Base-by-base conservation (phyloP, 1,140 invertebrate genomes). In the Danaus melanippus region DNA sequence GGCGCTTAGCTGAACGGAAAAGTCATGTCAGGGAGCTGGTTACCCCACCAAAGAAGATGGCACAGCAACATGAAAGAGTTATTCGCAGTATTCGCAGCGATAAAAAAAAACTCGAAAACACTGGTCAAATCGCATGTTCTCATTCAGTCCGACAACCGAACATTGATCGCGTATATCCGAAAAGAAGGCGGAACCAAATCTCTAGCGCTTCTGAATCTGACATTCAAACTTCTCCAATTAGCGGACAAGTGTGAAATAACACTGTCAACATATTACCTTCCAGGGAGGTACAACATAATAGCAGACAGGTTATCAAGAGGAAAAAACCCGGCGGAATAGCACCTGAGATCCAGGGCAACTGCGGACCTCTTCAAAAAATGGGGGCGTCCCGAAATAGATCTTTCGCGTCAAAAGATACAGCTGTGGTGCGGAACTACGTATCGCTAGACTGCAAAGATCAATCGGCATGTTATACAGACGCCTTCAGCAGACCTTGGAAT, bases 61-160 rank as follows among this genome's bases (percentile, higher is more conserved):
- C n/a, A n/a, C n/a, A n/a, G n/a, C n/a, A n/a, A 82, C 58, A 50
- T 41, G 40, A 79, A 75, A 56, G 73, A 79, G 49, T n/a, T 82
- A 32, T 78, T 54, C 46, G 65, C 74, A 10, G 67, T 80, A 10
- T 50, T 62, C 12, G 48, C 60, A 49, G 66, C 53, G n/a, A 55
- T 64, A 11, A 46, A 62, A 42, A 32, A n/a, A 52, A 59, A 50
- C 12, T 64, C 60, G 0, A 12, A n/a, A n/a, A n/a, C n/a, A n/a
- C n/a, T n/a, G n/a, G n/a, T n/a, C n/a, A n/a, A n/a, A n/a, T n/a
- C n/a, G n/a, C n/a, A n/a, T n/a, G n/a, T n/a, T n/a, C n/a, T n/a
- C n/a, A n/a, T n/a, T n/a, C n/a, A n/a, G n/a, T n/a, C n/a, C n/a
- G n/a, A n/a, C n/a, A n/a, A n/a, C n/a, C n/a, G n/a, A n/a, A n/a